These are phyloP conservation scores for Cebus imitator DNA, from an alignment of 2,113 vertebrate genomes.

Conservation along the genomic window DNA sequence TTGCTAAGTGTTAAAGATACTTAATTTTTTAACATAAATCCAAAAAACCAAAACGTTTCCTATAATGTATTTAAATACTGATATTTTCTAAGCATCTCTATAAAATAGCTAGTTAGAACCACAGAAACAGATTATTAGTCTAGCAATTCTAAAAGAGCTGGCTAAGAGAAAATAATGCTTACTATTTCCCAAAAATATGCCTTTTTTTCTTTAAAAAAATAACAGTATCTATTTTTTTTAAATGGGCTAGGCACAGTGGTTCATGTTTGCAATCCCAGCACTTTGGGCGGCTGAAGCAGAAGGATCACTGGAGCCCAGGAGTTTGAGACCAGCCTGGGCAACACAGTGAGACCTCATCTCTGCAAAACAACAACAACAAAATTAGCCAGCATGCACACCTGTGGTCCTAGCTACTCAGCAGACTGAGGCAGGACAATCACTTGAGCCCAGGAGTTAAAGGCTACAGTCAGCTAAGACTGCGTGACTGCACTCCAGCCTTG, in stretches of 20 bases:
- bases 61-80: constrained; percentile 32
- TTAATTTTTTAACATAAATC: constrained; percentile 13
- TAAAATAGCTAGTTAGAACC: constrained; percentile 43
- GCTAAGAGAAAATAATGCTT: neutral
- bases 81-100: constrained; percentile 45
- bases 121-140: constrained; percentile 17
- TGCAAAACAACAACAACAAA: too few species aligned
- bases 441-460: too few species aligned
- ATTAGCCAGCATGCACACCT: too few species aligned
- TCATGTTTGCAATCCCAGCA: neutral
- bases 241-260: neutral
- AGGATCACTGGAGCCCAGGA: neutral
- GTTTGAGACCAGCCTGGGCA: too few species aligned
- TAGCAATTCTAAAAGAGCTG: constrained; percentile 10
- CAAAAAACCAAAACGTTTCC: neutral
- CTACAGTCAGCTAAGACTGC: too few species aligned
- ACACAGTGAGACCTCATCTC: too few species aligned
- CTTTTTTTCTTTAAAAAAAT: neutral
- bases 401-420: too few species aligned
- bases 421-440: too few species aligned
- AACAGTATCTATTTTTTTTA: neutral
- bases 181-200: constrained; percentile 31
- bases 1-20: constrained; percentile 47
- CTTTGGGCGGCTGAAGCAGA: neutral
- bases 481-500: too few species aligned